phyloP scores from a whole-genome alignment of 2,888 invertebrate species.

The Melanotus villosus region DNA sequence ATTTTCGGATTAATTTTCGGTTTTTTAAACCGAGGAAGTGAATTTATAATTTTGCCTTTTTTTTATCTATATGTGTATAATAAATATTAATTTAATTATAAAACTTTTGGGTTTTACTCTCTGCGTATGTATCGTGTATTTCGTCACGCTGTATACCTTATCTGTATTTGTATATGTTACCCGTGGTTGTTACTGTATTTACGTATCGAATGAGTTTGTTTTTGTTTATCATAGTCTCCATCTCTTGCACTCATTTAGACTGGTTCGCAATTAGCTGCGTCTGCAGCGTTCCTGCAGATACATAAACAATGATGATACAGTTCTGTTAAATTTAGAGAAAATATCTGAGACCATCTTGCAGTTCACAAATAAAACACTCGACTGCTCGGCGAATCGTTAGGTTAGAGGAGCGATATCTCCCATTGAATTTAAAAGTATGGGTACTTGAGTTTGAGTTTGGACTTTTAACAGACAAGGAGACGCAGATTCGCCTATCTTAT shows the following conservation, averaged over 20 bases:
- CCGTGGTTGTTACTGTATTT: conserved; percentile 8
- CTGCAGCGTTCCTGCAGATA: conserved; percentile 19
- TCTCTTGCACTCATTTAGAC: conserved; percentile 25
- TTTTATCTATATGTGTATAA: too few species aligned
- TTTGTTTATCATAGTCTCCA: conserved; percentile 31
- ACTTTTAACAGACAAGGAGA: conserved; percentile 16
- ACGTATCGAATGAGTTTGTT: conserved; percentile 20
- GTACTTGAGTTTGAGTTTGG: conserved; percentile 27
- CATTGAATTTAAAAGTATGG: conserved; percentile 29
- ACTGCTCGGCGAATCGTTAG: conserved; percentile 27
- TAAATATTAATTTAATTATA: too few species aligned
- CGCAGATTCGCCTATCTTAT: conserved; percentile 21
- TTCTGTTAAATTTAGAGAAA: conserved; percentile 33
- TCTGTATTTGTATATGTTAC: too few species aligned
- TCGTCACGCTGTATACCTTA: too few species aligned
- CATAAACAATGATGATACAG: conserved; percentile 31
- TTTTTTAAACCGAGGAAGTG: too few species aligned
- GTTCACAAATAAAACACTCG: conserved; percentile 28
- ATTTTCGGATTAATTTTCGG: too few species aligned
- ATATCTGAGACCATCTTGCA: conserved; percentile 27
- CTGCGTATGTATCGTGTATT: too few species aligned
- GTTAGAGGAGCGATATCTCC: conserved; percentile 24
- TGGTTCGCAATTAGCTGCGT: conserved; percentile 27
- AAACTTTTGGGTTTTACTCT: too few species aligned
- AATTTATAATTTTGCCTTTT: too few species aligned